These are phyloP conservation scores for Lasioglossum albipes DNA, from an alignment of 1,140 invertebrate genomes.

Conservation along the genomic window DNA sequence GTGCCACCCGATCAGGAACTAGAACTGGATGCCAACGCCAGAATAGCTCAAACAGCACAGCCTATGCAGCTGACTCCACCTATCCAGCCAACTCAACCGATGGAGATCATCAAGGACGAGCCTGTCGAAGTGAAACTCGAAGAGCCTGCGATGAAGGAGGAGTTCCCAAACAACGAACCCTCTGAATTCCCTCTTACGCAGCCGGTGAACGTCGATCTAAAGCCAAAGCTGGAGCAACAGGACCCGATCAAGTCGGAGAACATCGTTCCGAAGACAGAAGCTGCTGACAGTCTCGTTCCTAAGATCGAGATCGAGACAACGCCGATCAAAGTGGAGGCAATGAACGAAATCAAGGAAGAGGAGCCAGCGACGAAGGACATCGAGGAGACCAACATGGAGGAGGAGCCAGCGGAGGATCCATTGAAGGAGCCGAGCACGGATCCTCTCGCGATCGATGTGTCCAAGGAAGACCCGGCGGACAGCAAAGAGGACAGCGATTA, in stretches of 20 bases:
- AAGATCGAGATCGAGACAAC: constrained; percentile 52
- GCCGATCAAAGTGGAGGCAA: constrained; percentile 32
- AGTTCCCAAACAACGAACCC: constrained; percentile 27
- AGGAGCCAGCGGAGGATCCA: constrained; percentile 64
- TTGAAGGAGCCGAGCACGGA: constrained; percentile 63
- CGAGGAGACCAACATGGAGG: constrained; percentile 61
- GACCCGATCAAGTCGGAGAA: constrained; percentile 39
- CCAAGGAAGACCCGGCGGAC: constrained; percentile 78
- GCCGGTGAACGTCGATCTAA: constrained; percentile 7
- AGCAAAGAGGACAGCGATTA: constrained; percentile 87
- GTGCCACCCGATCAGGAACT: constrained; percentile 31
- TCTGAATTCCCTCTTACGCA: constrained; percentile 62
- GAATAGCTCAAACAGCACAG: constrained; percentile 48
- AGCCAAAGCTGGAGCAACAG: constrained; percentile 44
- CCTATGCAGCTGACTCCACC: constrained; percentile 64
- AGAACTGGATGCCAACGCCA: constrained; percentile 38
- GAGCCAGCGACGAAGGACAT: constrained; percentile 52
- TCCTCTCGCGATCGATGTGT: constrained; percentile 63
- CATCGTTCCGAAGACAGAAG: constrained; percentile 19
- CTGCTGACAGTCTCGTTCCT: background rate
- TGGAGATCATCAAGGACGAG: constrained; percentile 51
- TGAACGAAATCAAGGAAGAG: constrained; percentile 56
- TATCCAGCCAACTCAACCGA: constrained; percentile 50
- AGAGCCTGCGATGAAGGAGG: constrained; percentile 36
- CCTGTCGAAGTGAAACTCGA: constrained; percentile 52